A percentile compares a stretch with the other conserved stretches of the same genome.
These are phyloP conservation scores for Strix uralensis DNA, from an alignment of 2,113 vertebrate genomes.

Conservation along the genomic window DNA sequence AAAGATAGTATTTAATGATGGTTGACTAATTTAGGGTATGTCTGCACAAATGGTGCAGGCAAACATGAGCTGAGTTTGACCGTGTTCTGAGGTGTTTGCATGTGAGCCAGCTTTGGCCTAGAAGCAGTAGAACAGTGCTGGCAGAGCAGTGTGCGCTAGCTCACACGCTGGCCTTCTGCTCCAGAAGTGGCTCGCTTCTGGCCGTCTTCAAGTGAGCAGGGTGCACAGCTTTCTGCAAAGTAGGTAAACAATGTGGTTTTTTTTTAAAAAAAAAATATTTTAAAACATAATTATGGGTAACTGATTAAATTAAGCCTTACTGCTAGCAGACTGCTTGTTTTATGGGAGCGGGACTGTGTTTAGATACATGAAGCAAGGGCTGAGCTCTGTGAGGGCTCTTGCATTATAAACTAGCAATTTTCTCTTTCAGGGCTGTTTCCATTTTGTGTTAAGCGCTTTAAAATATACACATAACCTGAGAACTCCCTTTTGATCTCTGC, in stretches of 20 bases:
- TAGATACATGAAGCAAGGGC: neutral
- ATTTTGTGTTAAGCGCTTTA: neutral
- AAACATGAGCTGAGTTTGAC: neutral
- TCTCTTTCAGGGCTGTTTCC: neutral
- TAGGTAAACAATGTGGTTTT: neutral
- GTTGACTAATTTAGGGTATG: constrained; percentile 33
- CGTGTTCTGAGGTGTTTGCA: neutral
- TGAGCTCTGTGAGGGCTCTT: neutral
- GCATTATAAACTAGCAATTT: neutral
- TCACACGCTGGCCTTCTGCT: neutral
- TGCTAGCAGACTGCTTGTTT: neutral
- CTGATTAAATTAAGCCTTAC: neutral
- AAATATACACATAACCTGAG: neutral
- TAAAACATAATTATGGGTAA: neutral
- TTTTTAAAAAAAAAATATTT: neutral
- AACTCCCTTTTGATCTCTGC: neutral
- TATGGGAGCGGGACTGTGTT: neutral
- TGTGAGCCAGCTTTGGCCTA: neutral
- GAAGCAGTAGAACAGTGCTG: neutral
- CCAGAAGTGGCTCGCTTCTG: neutral
- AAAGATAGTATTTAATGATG: constrained; percentile 21
- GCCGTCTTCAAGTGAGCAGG: neutral
- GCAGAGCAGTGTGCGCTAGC: neutral
- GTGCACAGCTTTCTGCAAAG: neutral
- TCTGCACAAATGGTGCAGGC: neutral